Evolutionary conservation across 2,797 vertebrate species (phyloP).

Genomic region (Apodemus agrarius): DNA sequence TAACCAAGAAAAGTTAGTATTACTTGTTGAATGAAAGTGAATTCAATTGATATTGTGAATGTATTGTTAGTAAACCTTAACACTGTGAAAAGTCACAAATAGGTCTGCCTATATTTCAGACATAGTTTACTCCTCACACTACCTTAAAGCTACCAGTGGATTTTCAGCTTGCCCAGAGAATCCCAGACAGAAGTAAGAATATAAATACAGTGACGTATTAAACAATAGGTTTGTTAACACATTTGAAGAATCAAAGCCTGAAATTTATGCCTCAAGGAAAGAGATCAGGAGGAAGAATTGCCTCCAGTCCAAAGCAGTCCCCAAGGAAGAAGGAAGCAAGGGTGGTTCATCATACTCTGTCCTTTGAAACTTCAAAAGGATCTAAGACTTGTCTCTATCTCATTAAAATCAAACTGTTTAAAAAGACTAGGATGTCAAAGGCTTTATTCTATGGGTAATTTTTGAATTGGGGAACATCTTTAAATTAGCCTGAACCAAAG

Average conservation of each 20-base stretch:
- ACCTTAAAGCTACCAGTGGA: background rate
- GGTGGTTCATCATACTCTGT: background rate
- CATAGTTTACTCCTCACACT: background rate
- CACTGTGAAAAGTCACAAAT: too few species aligned
- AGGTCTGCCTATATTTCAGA: background rate
- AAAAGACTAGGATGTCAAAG: background rate
- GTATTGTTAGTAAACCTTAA: background rate
- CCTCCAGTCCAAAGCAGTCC: background rate
- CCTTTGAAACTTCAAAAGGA: background rate
- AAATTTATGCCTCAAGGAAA: background rate
- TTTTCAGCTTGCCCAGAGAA: conserved; percentile 14
- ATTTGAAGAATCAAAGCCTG: conserved; percentile 32
- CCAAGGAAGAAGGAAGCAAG: conserved; percentile 2
- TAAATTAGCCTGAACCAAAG: conserved; percentile 45
- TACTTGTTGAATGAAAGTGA: background rate
- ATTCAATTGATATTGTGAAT: background rate
- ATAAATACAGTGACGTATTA: background rate
- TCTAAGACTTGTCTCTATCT: background rate
- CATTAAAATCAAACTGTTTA: background rate
- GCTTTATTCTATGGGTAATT: background rate
- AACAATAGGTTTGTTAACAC: background rate
- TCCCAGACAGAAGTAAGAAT: conserved; percentile 23
- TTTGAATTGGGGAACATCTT: background rate
- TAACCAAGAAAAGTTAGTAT: background rate
- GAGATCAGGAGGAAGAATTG: background rate